phyloP scores from a whole-genome alignment of 2,797 vertebrate species.

The Ambastaia sidthimunki region DNA sequence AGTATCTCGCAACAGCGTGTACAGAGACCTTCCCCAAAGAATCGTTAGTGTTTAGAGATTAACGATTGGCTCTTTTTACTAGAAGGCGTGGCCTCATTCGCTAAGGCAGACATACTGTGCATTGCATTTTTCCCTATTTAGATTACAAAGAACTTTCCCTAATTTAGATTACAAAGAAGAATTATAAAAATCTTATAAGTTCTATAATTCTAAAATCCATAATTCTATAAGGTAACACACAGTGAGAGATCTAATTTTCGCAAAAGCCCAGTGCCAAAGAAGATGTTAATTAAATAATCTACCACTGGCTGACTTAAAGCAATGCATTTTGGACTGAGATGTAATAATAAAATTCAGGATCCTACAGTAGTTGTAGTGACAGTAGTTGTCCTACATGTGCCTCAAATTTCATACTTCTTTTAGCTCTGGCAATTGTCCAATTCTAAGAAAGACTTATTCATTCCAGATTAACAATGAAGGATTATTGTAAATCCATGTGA shows the following conservation, averaged over 20 bases:
- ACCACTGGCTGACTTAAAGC: neutral
- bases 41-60: no score
- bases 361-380: no score
- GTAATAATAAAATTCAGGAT: neutral
- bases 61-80: no score
- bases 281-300: slow-evolving; percentile 15
- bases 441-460: slow-evolving; percentile 31
- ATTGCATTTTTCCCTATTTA: no score
- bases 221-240: neutral
- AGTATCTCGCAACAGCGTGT: no score
- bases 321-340: neutral
- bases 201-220: no score
- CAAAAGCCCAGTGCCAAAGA: neutral
- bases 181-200: no score
- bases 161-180: no score
- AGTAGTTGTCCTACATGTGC: neutral
- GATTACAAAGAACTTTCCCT: no score
- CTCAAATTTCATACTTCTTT: neutral
- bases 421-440: neutral
- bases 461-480: slow-evolving; percentile 40
- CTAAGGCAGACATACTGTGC: no score
- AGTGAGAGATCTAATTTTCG: slow-evolving; percentile 5
- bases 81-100: no score
- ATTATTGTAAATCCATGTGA: slow-evolving; percentile 31
- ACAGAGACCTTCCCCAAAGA: no score